These are phyloP conservation scores for Ganaspis brasiliensis DNA, from an alignment of 2,888 invertebrate genomes.

Conservation along the genomic window DNA sequence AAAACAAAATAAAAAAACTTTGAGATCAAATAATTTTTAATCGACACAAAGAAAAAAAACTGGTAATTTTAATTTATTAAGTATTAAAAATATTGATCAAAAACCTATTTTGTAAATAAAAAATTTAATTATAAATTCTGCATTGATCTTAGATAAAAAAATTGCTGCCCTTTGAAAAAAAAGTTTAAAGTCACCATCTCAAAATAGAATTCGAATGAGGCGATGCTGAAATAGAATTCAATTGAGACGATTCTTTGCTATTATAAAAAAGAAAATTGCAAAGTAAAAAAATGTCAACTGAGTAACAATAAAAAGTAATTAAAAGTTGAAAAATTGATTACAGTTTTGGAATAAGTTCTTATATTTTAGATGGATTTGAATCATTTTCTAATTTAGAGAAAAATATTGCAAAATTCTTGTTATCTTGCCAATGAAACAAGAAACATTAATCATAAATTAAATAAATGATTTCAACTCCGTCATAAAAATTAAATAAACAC, in stretches of 20 bases:
- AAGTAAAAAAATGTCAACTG: not conserved
- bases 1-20: no score
- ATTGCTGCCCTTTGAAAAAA: constrained; percentile 12
- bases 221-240: constrained; percentile 15
- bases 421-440: not conserved
- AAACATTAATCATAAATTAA: not conserved
- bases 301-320: not conserved
- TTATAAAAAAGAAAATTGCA: not conserved
- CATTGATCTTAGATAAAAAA: not conserved
- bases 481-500: not conserved
- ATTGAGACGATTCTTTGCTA: not conserved
- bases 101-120: no score
- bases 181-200: constrained; percentile 21
- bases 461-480: constrained; percentile 10
- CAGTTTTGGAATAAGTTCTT: not conserved
- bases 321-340: no score
- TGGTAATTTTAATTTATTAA: no score
- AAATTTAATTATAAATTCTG: not conserved
- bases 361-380: not conserved
- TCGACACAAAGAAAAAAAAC: no score
- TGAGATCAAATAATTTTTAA: no score
- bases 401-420: not conserved
- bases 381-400: not conserved
- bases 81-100: no score
- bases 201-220: constrained; percentile 24